Base-by-base conservation (phyloP, 2,113 vertebrate genomes). In the Stictonetta naevosa region DNA sequence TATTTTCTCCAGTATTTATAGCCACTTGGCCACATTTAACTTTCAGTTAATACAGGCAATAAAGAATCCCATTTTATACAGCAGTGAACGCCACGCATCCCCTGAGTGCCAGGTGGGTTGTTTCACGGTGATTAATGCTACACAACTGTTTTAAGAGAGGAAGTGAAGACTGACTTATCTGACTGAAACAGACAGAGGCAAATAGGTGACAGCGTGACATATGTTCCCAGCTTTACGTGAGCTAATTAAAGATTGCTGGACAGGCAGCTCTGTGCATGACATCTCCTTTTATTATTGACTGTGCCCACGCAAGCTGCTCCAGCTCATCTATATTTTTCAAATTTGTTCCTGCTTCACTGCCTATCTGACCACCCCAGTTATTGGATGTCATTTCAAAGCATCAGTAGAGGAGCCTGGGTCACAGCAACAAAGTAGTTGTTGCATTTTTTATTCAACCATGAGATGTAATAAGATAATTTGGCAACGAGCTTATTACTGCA, bases 101-200 rank as follows among this genome's bases (percentile, higher is more conserved):
- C 13, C 0, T 0, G 0, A 38, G 33, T n/a, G 59, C 52, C 82
- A 60, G 64, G 55, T 4, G 2, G 50, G 22, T 75, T 48, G 33
- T 55, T 83, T 79, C 16, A 36, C 28, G 28, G 40, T 18, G 48
- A 58, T 53, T 48, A 84, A 62, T 0, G 0, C 48, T 50, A 44
- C 36, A 60, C 1, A 62, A 64, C 26, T n/a, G 2, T 48, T n/a
- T 73, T 31, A 25, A 75, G 71, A 69, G 40, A 71, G 59, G 77
- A 92, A 94, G 42, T 16, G 23, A 68, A 75, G 78, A 44, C 55
- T 84, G 62, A 58, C 46, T 95, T 93, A 74, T 82, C 91, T 82
- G 73, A 40, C 73, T 84, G 90, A 86, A 94, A 90, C 85, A 77
- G 66, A 81, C 71, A 9, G 9, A 56, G 29, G 5, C 26, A 68